phyloP scores from a whole-genome alignment of 2,113 vertebrate genomes.

The Herpetotheres cachinnans region DNA sequence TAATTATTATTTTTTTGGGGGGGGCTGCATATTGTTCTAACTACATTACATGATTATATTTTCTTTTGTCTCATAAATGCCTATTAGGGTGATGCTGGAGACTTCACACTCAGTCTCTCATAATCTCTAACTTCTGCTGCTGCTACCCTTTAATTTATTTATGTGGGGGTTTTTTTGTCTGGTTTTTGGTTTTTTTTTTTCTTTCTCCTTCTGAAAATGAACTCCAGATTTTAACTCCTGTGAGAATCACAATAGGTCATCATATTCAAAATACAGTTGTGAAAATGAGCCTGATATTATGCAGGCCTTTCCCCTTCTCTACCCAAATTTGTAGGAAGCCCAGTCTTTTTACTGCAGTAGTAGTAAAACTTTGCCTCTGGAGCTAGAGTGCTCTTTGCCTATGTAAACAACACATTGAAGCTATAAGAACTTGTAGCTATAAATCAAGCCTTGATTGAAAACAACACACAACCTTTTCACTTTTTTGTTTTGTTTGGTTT shows the following conservation, averaged over 20 bases:
- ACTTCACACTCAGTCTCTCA: background rate
- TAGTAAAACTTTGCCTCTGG: background rate
- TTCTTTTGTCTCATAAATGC: background rate
- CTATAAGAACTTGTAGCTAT: background rate
- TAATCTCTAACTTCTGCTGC: background rate
- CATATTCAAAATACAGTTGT: background rate
- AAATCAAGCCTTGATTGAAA: background rate
- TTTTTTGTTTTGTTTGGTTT: background rate
- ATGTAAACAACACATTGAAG: background rate
- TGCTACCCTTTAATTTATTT: background rate
- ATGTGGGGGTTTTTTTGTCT: too few relatives aligned
- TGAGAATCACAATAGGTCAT: background rate
- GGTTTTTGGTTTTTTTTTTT: too few relatives aligned
- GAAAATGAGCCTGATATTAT: background rate
- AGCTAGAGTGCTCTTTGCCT: background rate
- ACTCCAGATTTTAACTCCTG: background rate
- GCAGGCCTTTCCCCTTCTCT: background rate
- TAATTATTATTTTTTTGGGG: background rate
- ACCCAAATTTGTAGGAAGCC: background rate
- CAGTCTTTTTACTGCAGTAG: background rate
- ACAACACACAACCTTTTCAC: fast-evolving
- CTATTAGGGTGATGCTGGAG: background rate
- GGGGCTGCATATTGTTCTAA: background rate
- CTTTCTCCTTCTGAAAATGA: background rate
- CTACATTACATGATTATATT: background rate